Evolutionary conservation across 2,797 vertebrate species (phyloP), one percentile per base, ranked within the genome.

Genomic region (Dicrostonyx torquatus): DNA sequence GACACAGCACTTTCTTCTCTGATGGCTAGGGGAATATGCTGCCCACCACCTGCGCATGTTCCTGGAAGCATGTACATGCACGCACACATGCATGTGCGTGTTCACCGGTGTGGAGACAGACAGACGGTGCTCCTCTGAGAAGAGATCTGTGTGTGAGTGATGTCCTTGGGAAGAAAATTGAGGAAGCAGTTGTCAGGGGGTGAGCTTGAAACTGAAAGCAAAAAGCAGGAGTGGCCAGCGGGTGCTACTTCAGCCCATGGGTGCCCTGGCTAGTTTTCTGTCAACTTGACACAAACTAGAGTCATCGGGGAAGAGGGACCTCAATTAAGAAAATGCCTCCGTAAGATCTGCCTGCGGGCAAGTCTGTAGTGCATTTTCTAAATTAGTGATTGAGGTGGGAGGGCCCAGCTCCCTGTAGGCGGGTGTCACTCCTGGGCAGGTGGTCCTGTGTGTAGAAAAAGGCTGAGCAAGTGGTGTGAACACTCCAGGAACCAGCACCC

Each of bases 131-230:
- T 7, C 48, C 68, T 11, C 70, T 15, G 34, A 48, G 55, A 88
- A 62, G 55, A 60, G 18, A 37, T 73, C 55, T 40, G 12, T 2
- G 1, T 29, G 2, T 2, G 9, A 48, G 20, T 72, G 31, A 45
- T n/a, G 62, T 29, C 24, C 43, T 14, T 34, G 10, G 64, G 78
- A 26, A 34, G n/a, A 29, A 31, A 6, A 6, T 40, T 60, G 31
- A 6, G 60, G 60, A 43, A 48, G 22, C 22, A n/a, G 22, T 8
- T 37, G 10, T 2, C 8, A 15, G 53, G 31, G 20, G 3, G 0
- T 1, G 34, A 68, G 58, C 3, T 34, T 0, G 2, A 18, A 37
- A 11, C 10, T 55, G 10, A 0, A 14, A 29, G 9, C 64, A 37
- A 70, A 80, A 64, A n/a, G 1, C 14, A 15, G 29, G 20, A 43